A percentile compares a stretch with the other conserved stretches of the same genome.
Evolutionary conservation across 2,797 vertebrate genomes (phyloP).

Genomic region (Austrolebias charrua): DNA sequence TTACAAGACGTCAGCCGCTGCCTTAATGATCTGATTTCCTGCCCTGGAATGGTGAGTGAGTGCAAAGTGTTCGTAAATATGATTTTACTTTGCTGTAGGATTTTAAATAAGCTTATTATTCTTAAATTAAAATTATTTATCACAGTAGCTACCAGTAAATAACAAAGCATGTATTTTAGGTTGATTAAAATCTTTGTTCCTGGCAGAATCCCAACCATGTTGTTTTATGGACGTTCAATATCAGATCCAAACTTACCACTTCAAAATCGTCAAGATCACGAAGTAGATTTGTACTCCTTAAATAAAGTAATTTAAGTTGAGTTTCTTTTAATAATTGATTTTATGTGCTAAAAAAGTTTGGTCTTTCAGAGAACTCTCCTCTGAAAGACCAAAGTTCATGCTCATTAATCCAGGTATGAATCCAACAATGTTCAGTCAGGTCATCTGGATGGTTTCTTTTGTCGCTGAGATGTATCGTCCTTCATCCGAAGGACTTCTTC

Average conservation of each 20-base stretch:
- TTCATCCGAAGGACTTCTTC: no score
- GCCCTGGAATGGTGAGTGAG: constrained; percentile 83
- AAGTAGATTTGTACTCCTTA: no score
- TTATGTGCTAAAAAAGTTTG: not conserved
- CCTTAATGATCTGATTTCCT: constrained; percentile 87
- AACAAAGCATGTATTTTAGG: not conserved
- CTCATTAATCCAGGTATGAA: no score
- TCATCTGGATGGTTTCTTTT: no score
- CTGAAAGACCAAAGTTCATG: not conserved
- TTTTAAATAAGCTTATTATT: not conserved
- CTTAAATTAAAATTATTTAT: no score
- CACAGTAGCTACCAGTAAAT: not conserved
- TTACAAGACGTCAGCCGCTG: constrained; percentile 91
- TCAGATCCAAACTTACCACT: not conserved
- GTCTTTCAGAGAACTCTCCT: not conserved
- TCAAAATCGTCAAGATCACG: no score
- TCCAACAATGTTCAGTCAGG: no score
- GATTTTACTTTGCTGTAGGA: not conserved
- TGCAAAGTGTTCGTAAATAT: not conserved
- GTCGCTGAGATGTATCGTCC: no score
- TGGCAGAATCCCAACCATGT: not conserved
- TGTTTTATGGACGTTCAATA: not conserved
- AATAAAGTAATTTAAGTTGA: no score
- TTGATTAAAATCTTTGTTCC: not conserved
- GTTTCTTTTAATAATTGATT: no score